Percentiles rank a stretch among this genome's conserved stretches.
phyloP scores from a whole-genome alignment of 37 sponge, comb jelly and placozoan genomes.

The Agelas oroides region DNA sequence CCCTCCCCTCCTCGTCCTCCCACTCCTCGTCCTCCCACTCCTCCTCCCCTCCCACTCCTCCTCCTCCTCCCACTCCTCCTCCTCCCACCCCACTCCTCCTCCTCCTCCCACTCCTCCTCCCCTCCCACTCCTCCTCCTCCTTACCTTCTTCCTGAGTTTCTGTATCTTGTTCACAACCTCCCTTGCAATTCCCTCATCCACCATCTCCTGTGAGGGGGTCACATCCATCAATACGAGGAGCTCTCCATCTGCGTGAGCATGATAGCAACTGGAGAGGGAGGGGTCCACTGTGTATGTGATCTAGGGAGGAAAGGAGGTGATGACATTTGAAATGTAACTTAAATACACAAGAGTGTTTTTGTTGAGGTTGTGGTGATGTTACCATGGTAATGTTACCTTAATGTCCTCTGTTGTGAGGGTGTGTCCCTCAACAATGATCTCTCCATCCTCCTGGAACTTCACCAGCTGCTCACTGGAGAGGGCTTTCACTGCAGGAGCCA shows the following conservation, averaged over 20 bases:
- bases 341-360: no score
- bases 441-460: slow-evolving; percentile 70
- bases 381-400: slow-evolving; percentile 38
- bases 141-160: slow-evolving; percentile 92
- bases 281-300: slow-evolving; percentile 71
- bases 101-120: no score
- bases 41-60: no score
- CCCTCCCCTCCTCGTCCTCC: no score
- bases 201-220: slow-evolving; percentile 84
- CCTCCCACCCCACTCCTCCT: no score
- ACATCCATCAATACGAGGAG: slow-evolving; percentile 91
- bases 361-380: not conserved
- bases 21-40: no score
- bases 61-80: no score
- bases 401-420: slow-evolving; percentile 62
- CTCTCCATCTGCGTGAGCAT: slow-evolving; percentile 71
- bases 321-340: no score
- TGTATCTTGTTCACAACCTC: slow-evolving; percentile 97
- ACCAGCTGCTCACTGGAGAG: slow-evolving; percentile 72
- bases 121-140: no score
- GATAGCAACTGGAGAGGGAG: slow-evolving; percentile 39
- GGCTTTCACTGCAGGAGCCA: slow-evolving; percentile 54
- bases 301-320: slow-evolving; percentile 23
- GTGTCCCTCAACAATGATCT: slow-evolving; percentile 74
- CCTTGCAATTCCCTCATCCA: slow-evolving; percentile 93